A percentile compares a stretch with the other conserved stretches of the same genome.
Conservation (phyloP, 2,113 vertebrate species). For the Excalfactoria chinensis region DNA sequence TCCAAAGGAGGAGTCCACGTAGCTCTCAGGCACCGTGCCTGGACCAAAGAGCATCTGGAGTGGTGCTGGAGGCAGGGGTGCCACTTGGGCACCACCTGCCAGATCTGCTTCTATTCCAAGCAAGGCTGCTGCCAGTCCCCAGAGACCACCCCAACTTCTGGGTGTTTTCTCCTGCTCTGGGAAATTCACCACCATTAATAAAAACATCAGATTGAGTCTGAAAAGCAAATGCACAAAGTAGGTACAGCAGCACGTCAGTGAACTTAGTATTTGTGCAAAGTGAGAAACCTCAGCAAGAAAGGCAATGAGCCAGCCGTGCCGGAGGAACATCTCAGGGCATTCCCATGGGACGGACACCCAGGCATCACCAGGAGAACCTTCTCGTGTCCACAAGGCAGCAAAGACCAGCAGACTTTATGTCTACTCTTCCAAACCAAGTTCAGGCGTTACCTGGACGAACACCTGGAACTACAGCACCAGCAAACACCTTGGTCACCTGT, state of each 20-base stretch:
- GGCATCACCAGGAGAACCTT: background rate
- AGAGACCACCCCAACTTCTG: background rate
- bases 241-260: accelerated
- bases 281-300: background rate
- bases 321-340: background rate
- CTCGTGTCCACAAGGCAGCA: background rate
- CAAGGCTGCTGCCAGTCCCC: accelerated
- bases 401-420: background rate
- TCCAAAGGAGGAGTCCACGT: background rate
- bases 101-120: background rate
- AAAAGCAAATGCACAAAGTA: background rate
- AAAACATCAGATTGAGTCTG: background rate
- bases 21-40: accelerated
- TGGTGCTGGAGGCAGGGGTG: accelerated
- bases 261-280: background rate
- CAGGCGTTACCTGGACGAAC: background rate
- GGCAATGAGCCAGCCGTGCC: background rate
- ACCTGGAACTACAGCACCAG: background rate
- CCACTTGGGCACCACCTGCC: background rate
- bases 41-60: background rate
- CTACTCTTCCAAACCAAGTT: background rate
- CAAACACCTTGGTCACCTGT: background rate
- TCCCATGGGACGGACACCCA: background rate
- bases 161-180: background rate
- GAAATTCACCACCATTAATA: background rate